Percentiles rank a stretch among this genome's conserved stretches.
phyloP scores from a whole-genome alignment of 2,113 vertebrate genomes.

The Plectropomus leopardus region DNA sequence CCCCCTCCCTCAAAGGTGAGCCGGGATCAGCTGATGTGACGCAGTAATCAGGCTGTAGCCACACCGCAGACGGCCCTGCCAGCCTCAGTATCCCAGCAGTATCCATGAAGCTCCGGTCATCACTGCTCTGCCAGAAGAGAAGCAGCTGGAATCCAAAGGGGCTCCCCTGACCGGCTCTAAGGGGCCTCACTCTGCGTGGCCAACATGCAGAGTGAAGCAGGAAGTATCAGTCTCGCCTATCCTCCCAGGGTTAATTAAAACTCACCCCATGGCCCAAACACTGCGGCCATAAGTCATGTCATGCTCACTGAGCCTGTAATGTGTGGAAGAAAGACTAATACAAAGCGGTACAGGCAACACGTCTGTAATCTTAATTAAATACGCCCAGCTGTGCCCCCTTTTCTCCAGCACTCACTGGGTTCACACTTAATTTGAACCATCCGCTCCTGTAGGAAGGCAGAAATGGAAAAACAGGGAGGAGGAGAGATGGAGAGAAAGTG shows the following conservation, averaged over 20 bases:
- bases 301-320: constrained; percentile 29
- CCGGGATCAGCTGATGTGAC: background rate
- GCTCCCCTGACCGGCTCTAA: background rate
- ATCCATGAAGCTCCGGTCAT: background rate
- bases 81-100: background rate
- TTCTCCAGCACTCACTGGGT: background rate
- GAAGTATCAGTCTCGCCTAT: constrained; percentile 19
- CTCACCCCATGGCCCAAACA: constrained; percentile 35
- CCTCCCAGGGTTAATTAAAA: constrained; percentile 65
- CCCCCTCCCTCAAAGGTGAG: no score
- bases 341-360: constrained; percentile 22
- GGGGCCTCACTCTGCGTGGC: background rate
- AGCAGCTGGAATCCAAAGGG: constrained; percentile 19
- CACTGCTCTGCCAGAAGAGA: constrained; percentile 2
- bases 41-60: background rate
- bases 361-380: constrained; percentile 63
- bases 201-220: constrained; percentile 47
- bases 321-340: constrained; percentile 42
- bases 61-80: background rate
- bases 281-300: constrained; percentile 59
- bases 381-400: constrained; percentile 49
- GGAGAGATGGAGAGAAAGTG: constrained; percentile 55
- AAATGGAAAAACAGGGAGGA: constrained; percentile 14
- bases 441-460: constrained; percentile 16
- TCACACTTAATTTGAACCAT: constrained; percentile 50